Base-by-base conservation (phyloP, 2,797 vertebrate genomes). In the Rhinatrema bivittatum region DNA sequence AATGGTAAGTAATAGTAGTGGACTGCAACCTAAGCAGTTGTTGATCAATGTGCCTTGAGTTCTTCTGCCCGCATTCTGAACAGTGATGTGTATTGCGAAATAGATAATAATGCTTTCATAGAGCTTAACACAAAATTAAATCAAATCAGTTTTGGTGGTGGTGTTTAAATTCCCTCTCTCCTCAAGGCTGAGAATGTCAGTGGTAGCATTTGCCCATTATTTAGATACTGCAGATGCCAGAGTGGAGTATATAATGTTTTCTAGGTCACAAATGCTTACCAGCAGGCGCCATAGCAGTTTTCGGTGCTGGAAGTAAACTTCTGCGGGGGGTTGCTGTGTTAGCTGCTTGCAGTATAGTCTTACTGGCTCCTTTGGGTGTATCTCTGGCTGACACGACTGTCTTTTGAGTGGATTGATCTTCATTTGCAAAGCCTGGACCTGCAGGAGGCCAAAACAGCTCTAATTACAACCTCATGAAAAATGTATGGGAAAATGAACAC, bases 271-370 rank as follows among this genome's bases (percentile, higher is more conserved):
- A 36, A 40, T 22, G 52, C 82, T 72, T 73, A 94, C 91, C 81
- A 18, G 84, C 10, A 0, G 90, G 84, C 34, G 81, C 48, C 8
- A 63, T 18, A 14, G 62, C 74, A 39, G 78, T 45, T 45, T 78
- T 87, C 9, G 88, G 84, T 0, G 85, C 84, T 1, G 88, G 88
- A 51, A 94, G 87, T 52, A 93, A 68, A 50, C 81, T 82, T 65
- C 79, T 87, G 37, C 87, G 86, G 14, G 87, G 73, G 10, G 84
- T 72, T 0, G 68, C 77, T 0, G 68, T 67, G 26, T 77, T 86
- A 2, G 82, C 59, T 9, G 66, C 69, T 7, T 79, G 81, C 0
- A 60, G 51, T 0, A 68, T 45, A 33, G 25, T 64, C 40, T 76
- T 85, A 46, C 56, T 25, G 15, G 62, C 60, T n/a, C 65, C 60